phyloP scores from a whole-genome alignment of 2,113 vertebrate genomes.

The Gnathonemus echidnorhynchus region DNA sequence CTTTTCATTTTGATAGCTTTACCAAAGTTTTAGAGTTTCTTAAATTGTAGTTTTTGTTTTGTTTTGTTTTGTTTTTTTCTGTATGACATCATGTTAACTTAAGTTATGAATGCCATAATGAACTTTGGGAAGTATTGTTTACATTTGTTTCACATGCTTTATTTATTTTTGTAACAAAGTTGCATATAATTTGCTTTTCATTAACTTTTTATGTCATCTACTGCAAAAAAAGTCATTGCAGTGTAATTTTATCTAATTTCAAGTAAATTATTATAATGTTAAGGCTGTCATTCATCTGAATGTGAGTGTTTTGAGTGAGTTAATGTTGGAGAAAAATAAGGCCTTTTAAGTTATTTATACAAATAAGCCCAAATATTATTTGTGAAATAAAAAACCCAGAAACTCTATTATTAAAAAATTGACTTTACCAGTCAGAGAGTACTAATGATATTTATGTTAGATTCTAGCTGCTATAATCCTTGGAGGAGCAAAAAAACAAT shows the following conservation, averaged over 20 bases:
- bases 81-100: slow-evolving; percentile 34
- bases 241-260: neutral
- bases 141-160: slow-evolving; percentile 45
- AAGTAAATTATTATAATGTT: neutral
- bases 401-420: neutral
- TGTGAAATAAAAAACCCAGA: neutral
- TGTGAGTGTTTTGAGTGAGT: slow-evolving; percentile 36
- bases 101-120: slow-evolving; percentile 51
- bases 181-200: slow-evolving; percentile 12
- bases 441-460: neutral
- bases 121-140: slow-evolving; percentile 46
- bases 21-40: slow-evolving; percentile 44
- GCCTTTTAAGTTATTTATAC: slow-evolving; percentile 34
- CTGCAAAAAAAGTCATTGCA: neutral
- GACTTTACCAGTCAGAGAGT: neutral
- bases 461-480: slow-evolving; percentile 12
- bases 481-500: neutral
- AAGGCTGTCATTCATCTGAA: neutral
- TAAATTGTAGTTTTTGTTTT: slow-evolving; percentile 30
- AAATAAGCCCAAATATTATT: slow-evolving; percentile 13
- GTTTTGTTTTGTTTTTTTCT: slow-evolving; percentile 34
- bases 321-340: slow-evolving; percentile 29
- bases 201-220: slow-evolving; percentile 7
- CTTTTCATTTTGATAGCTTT: slow-evolving; percentile 44
- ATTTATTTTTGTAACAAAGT: slow-evolving; percentile 48